Percentiles rank a stretch among this genome's conserved stretches.
Evolutionary conservation across 2,888 invertebrate genomes (phyloP).

Genomic region (Cetonia aurata): DNA sequence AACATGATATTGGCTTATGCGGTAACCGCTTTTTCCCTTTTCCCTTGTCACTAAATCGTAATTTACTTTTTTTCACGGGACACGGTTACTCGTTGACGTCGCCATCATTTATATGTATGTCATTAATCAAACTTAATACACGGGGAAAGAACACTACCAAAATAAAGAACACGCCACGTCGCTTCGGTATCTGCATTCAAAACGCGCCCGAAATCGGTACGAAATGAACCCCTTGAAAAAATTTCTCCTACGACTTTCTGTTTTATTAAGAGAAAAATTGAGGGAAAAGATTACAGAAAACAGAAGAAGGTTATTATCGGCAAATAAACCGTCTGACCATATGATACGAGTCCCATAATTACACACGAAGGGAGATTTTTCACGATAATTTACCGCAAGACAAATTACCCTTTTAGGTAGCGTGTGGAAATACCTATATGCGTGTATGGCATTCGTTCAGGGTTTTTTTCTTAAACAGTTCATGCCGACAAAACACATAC

Average conservation of each 20-base stretch:
- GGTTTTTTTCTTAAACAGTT: slow-evolving; percentile 24
- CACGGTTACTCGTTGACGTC: slow-evolving; percentile 11
- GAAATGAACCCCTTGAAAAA: slow-evolving; percentile 22
- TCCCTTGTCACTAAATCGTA: slow-evolving; percentile 19
- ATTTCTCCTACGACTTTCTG: slow-evolving; percentile 5
- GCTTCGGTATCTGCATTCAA: slow-evolving; percentile 12
- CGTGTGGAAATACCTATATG: slow-evolving; percentile 28
- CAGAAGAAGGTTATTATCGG: slow-evolving; percentile 24
- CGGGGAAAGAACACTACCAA: slow-evolving; percentile 2
- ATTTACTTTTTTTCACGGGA: slow-evolving; percentile 15
- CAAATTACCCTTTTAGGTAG: slow-evolving; percentile 39
- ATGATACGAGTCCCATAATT: slow-evolving; percentile 31
- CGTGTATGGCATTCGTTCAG: slow-evolving; percentile 11
- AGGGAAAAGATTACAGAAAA: slow-evolving; percentile 10
- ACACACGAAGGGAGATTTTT: slow-evolving; percentile 33
- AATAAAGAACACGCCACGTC: background rate
- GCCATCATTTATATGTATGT: slow-evolving; percentile 17
- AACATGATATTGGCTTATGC: slow-evolving; percentile 25
- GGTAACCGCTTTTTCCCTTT: slow-evolving; percentile 11
- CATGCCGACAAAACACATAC: slow-evolving; percentile 11
- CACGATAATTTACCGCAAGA: slow-evolving; percentile 31
- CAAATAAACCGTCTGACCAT: slow-evolving; percentile 21
- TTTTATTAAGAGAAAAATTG: slow-evolving; percentile 9
- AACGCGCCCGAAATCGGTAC: slow-evolving; percentile 3
- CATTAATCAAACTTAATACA: slow-evolving; percentile 33